Evolutionary conservation across 2,797 vertebrate species (phyloP).

Genomic region (Lemur catta): DNA sequence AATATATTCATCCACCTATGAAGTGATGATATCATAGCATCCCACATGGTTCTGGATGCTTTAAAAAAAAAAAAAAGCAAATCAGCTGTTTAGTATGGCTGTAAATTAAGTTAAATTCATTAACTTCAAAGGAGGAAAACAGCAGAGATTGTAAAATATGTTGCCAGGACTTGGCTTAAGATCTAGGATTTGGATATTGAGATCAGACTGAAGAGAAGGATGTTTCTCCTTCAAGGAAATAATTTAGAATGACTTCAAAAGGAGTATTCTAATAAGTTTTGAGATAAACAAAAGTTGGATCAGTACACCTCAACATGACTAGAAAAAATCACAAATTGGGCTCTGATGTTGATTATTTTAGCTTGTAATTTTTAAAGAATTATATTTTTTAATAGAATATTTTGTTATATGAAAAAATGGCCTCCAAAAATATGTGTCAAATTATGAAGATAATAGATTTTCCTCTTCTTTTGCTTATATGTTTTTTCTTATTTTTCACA

Average conservation of each 20-base stretch:
- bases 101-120: background rate
- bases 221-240: background rate
- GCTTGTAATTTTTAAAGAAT: background rate
- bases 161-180: background rate
- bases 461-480: background rate
- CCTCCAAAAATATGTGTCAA: background rate
- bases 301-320: background rate
- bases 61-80: background rate
- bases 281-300: background rate
- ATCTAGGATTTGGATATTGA: background rate
- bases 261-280: background rate
- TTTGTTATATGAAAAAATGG: background rate
- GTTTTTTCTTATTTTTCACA: background rate
- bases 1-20: background rate
- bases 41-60: background rate
- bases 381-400: background rate
- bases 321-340: background rate
- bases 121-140: background rate
- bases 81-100: background rate
- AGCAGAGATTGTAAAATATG: background rate
- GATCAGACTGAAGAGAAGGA: background rate
- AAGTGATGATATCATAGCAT: background rate
- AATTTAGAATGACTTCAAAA: background rate
- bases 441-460: background rate
- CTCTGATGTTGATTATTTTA: background rate